Percentiles rank a stretch among this genome's conserved stretches.
Evolutionary conservation across 2,888 invertebrate species (phyloP).

Genomic region (Drosophila parthenogenetica): DNA sequence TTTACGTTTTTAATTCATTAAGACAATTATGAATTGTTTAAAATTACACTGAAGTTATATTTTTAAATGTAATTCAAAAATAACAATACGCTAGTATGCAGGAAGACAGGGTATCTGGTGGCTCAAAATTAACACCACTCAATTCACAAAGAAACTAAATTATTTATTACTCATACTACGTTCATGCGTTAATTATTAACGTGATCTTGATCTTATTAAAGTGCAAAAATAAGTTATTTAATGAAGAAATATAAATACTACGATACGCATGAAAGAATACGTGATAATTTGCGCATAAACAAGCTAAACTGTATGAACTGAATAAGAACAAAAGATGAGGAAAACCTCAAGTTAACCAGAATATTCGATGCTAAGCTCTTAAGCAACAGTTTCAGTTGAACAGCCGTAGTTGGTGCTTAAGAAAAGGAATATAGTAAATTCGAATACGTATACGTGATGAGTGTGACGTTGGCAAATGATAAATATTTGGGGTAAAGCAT

Average conservation of each 20-base stretch:
- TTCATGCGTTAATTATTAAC: slow-evolving; percentile 4
- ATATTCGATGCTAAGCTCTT: slow-evolving; percentile 2
- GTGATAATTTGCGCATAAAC: slow-evolving; percentile 13
- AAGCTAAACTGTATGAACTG: not conserved
- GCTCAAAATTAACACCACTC: not conserved
- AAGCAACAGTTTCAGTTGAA: slow-evolving; percentile 30
- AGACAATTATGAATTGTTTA: no score
- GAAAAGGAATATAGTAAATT: slow-evolving; percentile 2
- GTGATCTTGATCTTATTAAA: slow-evolving; percentile 1
- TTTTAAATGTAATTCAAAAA: not conserved
- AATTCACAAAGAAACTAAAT: no score
- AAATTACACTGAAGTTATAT: not conserved
- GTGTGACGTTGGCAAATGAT: not conserved
- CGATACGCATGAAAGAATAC: not conserved
- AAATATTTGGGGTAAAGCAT: slow-evolving; percentile 36
- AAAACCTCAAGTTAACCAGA: not conserved
- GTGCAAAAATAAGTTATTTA: not conserved
- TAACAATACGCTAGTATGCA: no score
- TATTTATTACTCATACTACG: slow-evolving; percentile 6
- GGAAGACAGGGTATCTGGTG: not conserved
- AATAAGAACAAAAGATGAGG: not conserved
- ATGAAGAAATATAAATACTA: not conserved
- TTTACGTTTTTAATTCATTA: no score
- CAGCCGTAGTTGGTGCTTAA: slow-evolving; percentile 16
- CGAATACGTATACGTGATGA: slow-evolving; percentile 13